Evolutionary conservation across 2,797 vertebrate species (phyloP).

Genomic region (Microctenopoma lineatum): DNA sequence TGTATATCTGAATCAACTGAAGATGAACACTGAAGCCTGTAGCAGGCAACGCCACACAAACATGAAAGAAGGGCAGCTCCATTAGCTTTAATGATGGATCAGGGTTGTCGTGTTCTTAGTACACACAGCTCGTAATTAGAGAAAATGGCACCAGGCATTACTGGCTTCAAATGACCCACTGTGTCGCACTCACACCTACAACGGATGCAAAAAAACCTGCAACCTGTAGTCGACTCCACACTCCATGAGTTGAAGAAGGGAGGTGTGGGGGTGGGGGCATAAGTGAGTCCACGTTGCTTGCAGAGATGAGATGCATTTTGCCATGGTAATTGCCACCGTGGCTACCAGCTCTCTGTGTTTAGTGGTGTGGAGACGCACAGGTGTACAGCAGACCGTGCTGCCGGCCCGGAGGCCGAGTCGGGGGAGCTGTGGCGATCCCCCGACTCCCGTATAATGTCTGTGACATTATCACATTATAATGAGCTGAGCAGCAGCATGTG

Average conservation of each 20-base stretch:
- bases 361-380: slow-evolving; percentile 25
- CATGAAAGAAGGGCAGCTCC: not conserved
- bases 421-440: not conserved
- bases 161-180: slow-evolving; percentile 20
- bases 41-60: not conserved
- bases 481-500: not conserved
- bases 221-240: slow-evolving; percentile 20
- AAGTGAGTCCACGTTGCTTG: slow-evolving; percentile 15
- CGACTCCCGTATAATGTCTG: not conserved
- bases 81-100: slow-evolving; percentile 32
- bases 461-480: not conserved
- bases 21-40: not conserved
- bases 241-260: slow-evolving; percentile 23
- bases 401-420: slow-evolving; percentile 1
- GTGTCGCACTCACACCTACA: slow-evolving; percentile 8
- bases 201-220: slow-evolving; percentile 27
- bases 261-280: not conserved
- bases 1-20: too few species aligned
- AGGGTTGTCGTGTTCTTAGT: slow-evolving; percentile 30
- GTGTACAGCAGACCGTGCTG: slow-evolving; percentile 20
- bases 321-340: slow-evolving; percentile 68
- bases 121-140: slow-evolving; percentile 20
- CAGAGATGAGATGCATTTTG: slow-evolving; percentile 67
- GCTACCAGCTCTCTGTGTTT: slow-evolving; percentile 20
- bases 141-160: slow-evolving; percentile 24